Conservation (phyloP, 2,888 invertebrate species). For the Acleris laterana region DNA sequence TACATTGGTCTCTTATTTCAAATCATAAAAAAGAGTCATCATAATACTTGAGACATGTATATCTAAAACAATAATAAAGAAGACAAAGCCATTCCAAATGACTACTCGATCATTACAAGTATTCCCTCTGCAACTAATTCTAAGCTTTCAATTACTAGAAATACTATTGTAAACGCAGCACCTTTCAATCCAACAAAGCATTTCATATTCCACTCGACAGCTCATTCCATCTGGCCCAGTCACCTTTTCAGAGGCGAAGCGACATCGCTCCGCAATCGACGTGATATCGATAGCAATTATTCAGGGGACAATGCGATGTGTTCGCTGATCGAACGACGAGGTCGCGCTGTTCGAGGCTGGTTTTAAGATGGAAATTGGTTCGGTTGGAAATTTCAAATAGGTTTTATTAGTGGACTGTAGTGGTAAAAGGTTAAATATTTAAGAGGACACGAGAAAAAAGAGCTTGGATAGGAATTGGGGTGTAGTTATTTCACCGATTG, state of each 20-base stretch:
- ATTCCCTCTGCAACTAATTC: background rate
- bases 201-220: conserved; percentile 26
- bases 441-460: background rate
- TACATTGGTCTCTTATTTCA: too few relatives aligned
- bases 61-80: too few relatives aligned
- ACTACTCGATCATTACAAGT: background rate
- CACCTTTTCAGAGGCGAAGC: conserved; percentile 25
- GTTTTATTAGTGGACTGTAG: background rate
- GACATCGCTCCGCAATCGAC: conserved; percentile 19
- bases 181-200: conserved; percentile 27
- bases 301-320: conserved; percentile 46
- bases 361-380: conserved; percentile 12
- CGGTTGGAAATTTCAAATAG: background rate
- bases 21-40: too few relatives aligned
- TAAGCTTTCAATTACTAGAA: conserved; percentile 7
- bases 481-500: too few relatives aligned
- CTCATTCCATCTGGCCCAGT: conserved; percentile 31
- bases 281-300: conserved; percentile 42
- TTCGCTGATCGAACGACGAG: conserved; percentile 42
- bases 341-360: conserved; percentile 26
- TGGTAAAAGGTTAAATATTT: background rate
- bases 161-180: conserved; percentile 18
- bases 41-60: too few relatives aligned
- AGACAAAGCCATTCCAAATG: too few relatives aligned
- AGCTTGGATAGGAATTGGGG: too few relatives aligned